Evolutionary conservation across 2,888 invertebrate genomes (phyloP).

Genomic region (Lordiphosa andalusiaca): DNA sequence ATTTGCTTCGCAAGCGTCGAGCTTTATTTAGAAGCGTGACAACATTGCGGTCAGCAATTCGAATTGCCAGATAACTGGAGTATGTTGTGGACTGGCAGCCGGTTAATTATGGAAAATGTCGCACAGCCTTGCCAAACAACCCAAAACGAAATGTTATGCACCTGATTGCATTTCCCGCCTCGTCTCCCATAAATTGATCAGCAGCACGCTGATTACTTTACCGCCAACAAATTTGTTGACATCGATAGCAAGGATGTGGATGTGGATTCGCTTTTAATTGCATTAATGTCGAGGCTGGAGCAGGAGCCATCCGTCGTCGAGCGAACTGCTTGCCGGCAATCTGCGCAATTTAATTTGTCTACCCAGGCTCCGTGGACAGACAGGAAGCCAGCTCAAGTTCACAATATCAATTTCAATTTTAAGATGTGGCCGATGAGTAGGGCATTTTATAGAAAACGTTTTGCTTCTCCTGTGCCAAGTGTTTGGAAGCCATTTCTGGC

Average conservation of each 20-base stretch:
- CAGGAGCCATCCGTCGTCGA: slow-evolving; percentile 24
- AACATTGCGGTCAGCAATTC: slow-evolving; percentile 40
- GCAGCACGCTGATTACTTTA: slow-evolving; percentile 56
- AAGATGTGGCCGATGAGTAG: slow-evolving; percentile 12
- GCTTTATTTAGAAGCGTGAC: slow-evolving; percentile 18
- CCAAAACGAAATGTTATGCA: slow-evolving; percentile 49
- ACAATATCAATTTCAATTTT: slow-evolving; percentile 41
- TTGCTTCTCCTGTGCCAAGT: too few relatives aligned
- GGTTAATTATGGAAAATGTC: slow-evolving; percentile 62
- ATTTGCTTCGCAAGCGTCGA: slow-evolving; percentile 24
- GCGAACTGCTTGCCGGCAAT: slow-evolving; percentile 40
- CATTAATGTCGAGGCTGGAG: slow-evolving; percentile 63
- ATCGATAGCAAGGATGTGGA: slow-evolving; percentile 35
- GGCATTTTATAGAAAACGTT: not conserved
- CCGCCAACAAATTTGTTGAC: slow-evolving; percentile 48
- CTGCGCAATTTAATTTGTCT: slow-evolving; percentile 68
- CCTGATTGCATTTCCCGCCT: slow-evolving; percentile 56
- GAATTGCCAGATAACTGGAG: slow-evolving; percentile 17
- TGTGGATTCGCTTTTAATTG: slow-evolving; percentile 65
- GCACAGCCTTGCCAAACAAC: slow-evolving; percentile 12
- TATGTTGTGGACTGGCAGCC: slow-evolving; percentile 18
- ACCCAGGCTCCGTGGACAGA: slow-evolving; percentile 13
- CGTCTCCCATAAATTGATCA: slow-evolving; percentile 57
- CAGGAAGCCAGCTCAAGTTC: slow-evolving; percentile 26
- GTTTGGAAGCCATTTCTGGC: too few relatives aligned